Evolutionary conservation across 1,140 invertebrate genomes (phyloP).

Genomic region (Brachionus rubens): DNA sequence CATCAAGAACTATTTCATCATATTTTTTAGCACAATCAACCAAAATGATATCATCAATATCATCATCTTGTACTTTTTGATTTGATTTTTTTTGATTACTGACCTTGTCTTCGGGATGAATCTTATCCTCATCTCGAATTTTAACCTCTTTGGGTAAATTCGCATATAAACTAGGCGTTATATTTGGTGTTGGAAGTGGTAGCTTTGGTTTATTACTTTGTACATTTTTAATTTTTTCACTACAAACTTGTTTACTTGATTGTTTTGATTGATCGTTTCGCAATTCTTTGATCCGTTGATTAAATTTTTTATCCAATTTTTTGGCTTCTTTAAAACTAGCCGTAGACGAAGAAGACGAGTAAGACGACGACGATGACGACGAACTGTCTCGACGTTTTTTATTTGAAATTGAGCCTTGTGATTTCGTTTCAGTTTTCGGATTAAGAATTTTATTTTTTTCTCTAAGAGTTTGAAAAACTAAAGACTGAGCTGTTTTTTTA

Average conservation of each 20-base stretch:
- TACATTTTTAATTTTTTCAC: neutral
- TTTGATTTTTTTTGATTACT: neutral
- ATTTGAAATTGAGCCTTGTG: neutral
- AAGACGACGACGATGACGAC: neutral
- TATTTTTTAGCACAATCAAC: neutral
- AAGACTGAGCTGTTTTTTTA: neutral
- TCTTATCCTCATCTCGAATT: too few relatives aligned
- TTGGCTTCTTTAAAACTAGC: neutral
- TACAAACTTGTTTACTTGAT: neutral
- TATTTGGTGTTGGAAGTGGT: conserved; percentile 3
- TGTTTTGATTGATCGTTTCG: neutral
- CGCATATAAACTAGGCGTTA: neutral
- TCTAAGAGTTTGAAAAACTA: neutral
- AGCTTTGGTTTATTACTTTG: neutral
- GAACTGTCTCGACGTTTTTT: neutral
- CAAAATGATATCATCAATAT: neutral
- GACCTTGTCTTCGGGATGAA: too few relatives aligned
- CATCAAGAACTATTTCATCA: too few relatives aligned
- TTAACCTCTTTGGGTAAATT: neutral
- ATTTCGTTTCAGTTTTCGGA: neutral
- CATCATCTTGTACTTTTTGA: neutral
- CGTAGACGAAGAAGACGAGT: conserved; percentile 18
- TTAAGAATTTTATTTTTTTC: conserved; percentile 12
- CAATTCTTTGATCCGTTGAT: neutral
- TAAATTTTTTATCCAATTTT: conserved; percentile 38